A percentile compares a stretch with the other conserved stretches of the same genome.
Evolutionary conservation across 2,113 vertebrate genomes (phyloP).

Genomic region (Regulus satrapa): DNA sequence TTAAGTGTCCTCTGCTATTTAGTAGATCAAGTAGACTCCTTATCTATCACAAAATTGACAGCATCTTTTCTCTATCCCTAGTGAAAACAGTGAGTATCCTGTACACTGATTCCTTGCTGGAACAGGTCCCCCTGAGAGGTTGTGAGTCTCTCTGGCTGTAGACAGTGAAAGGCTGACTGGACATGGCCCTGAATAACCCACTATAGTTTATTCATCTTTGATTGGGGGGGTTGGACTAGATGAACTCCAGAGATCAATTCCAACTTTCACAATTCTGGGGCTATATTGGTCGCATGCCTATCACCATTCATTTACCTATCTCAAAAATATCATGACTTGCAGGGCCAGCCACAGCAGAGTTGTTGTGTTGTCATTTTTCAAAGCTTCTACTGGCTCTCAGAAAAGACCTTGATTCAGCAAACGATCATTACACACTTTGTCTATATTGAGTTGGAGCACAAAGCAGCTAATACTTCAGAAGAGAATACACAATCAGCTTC

Average conservation of each 20-base stretch:
- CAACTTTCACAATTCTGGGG: background rate
- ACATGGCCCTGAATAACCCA: background rate
- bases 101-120: background rate
- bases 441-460: background rate
- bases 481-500: constrained; percentile 33
- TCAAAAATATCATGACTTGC: background rate
- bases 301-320: background rate
- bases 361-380: background rate
- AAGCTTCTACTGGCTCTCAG: background rate
- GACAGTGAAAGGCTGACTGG: background rate
- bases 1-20: background rate
- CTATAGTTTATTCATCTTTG: background rate
- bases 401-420: background rate
- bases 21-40: background rate
- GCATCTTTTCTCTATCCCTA: background rate
- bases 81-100: background rate
- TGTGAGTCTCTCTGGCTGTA: background rate
- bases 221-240: background rate
- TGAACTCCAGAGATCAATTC: background rate
- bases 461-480: background rate
- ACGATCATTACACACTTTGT: background rate
- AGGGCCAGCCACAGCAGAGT: background rate
- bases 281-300: background rate
- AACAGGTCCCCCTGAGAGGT: background rate
- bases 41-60: background rate